These are phyloP conservation scores for Apis dorsata DNA, from an alignment of 1,140 invertebrate genomes.

Conservation along the genomic window DNA sequence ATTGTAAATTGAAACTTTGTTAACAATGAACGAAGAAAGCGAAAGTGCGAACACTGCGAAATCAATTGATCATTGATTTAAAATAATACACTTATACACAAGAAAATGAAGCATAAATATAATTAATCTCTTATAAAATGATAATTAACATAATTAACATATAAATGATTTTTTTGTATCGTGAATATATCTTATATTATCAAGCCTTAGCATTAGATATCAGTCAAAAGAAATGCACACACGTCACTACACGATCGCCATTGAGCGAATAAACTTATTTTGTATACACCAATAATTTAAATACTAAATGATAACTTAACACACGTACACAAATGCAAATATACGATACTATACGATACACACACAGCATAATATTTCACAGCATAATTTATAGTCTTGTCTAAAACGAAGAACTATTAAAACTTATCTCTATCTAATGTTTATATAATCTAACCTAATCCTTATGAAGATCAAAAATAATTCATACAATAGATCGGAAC, in stretches of 20 bases:
- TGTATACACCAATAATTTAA: conserved; percentile 36
- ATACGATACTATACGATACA: neutral
- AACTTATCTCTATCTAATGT: neutral
- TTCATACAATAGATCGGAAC: no score
- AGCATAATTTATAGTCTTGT: conserved; percentile 2
- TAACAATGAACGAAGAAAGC: conserved; percentile 23
- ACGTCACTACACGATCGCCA: conserved; percentile 30
- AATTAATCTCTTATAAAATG: neutral
- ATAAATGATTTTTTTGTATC: conserved; percentile 64
- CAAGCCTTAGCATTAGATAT: conserved; percentile 62
- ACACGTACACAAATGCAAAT: neutral
- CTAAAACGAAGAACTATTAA: neutral
- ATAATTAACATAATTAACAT: conserved; percentile 51
- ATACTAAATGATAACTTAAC: conserved; percentile 11
- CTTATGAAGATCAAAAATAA: no score
- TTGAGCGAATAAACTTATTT: conserved; percentile 28
- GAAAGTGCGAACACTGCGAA: conserved; percentile 35
- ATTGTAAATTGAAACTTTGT: conserved; percentile 16
- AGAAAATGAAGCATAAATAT: neutral
- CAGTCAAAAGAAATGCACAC: conserved; percentile 63
- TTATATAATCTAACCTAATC: neutral
- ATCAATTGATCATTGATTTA: conserved; percentile 14
- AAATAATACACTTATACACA: neutral
- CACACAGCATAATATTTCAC: neutral
- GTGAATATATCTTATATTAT: conserved; percentile 60